A percentile compares a stretch with the other conserved stretches of the same genome.
Evolutionary conservation across 2,888 invertebrate genomes (phyloP).

Genomic region (Lasioglossum malachurum): DNA sequence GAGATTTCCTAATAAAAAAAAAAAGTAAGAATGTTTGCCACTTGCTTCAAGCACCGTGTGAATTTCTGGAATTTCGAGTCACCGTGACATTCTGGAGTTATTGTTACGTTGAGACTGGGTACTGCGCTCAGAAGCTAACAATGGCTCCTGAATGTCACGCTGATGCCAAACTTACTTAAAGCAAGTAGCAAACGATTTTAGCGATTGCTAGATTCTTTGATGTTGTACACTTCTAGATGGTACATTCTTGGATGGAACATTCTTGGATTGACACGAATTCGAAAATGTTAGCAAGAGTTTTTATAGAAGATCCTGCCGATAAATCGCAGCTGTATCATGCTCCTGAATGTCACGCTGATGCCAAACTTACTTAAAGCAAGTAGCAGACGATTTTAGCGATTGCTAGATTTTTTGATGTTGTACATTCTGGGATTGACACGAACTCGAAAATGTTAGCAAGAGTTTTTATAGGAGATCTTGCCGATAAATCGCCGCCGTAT

Average conservation of each 20-base stretch:
- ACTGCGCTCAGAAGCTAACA: not conserved
- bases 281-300: not conserved
- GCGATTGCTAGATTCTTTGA: not conserved
- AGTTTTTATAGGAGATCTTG: not conserved
- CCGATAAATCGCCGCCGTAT: conserved; percentile 23
- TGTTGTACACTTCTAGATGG: not conserved
- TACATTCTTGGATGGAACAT: not conserved
- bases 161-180: not conserved
- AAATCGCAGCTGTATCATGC: conserved; percentile 22
- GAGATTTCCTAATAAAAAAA: no score
- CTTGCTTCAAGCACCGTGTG: not conserved
- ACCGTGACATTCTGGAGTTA: not conserved
- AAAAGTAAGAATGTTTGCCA: not conserved
- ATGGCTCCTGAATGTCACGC: not conserved
- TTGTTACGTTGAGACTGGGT: not conserved
- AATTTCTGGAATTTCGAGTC: not conserved
- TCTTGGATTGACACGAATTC: not conserved
- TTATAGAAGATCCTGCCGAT: not conserved
- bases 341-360: not conserved
- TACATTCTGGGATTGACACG: not conserved
- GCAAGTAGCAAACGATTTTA: not conserved
- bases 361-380: not conserved
- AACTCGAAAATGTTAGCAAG: not conserved
- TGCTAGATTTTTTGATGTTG: not conserved
- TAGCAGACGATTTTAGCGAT: not conserved